Percentiles rank a stretch among this genome's conserved stretches.
Conservation (phyloP, 2,888 invertebrate genomes). For the Agriopis aurantiaria region DNA sequence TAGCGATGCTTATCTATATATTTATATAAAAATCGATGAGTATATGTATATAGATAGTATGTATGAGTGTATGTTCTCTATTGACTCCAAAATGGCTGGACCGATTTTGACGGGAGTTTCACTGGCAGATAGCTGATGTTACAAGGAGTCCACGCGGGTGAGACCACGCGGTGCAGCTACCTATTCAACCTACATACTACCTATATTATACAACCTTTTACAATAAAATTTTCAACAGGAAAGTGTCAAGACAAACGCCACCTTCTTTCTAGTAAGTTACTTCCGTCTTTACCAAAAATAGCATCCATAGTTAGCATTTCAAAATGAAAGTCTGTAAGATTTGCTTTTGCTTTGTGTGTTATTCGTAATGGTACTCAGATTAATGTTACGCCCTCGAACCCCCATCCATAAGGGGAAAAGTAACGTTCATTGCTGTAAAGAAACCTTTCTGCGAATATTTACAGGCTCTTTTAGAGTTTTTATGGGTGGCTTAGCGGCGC, state of each 20-base stretch:
- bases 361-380: constrained; percentile 35
- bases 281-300: neutral
- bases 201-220: too few relatives aligned
- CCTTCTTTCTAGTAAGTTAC: neutral
- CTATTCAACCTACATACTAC: too few relatives aligned
- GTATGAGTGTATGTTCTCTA: too few relatives aligned
- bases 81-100: too few relatives aligned
- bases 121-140: too few relatives aligned
- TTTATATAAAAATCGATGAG: too few relatives aligned
- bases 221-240: too few relatives aligned
- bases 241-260: neutral
- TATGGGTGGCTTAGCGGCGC: constrained; percentile 40
- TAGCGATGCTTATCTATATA: too few relatives aligned
- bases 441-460: constrained; percentile 38
- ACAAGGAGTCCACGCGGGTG: too few relatives aligned
- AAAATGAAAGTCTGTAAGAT: constrained; percentile 6
- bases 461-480: constrained; percentile 41
- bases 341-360: constrained; percentile 39
- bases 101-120: too few relatives aligned
- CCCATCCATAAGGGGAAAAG: constrained; percentile 32
- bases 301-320: neutral
- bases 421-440: constrained; percentile 35
- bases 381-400: constrained; percentile 39
- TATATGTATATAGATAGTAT: too few relatives aligned
- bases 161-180: too few relatives aligned